Evolutionary conservation across 2,888 invertebrate species (phyloP), one percentile per base, ranked within the genome.

Genomic region (Drymonia ruficornis): DNA sequence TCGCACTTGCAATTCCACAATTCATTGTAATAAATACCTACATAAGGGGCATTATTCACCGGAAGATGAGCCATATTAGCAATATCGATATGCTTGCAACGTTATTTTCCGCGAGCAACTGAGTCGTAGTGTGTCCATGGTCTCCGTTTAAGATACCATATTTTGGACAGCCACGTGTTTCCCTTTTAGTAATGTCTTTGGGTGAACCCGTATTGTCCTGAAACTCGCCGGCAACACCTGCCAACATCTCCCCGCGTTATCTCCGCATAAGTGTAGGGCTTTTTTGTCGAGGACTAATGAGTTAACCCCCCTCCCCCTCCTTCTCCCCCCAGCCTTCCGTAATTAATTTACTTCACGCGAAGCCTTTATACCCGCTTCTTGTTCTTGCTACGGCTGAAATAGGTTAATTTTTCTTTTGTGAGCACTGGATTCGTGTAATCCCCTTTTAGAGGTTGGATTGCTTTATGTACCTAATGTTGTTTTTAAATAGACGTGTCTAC

Each of bases 221-320:
- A 16, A 19, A 43, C 12, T 19, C 19, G 12, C 43, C 19, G 13
- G 19, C 43, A 19, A 43, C 43, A 43, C 43, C 43, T 43, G 43
- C 18, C 9, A 43, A 19, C 42, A 11, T 34, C 48, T 55, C 52
- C 53, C 59, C 58, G 57, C 61, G 61, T 65, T 63, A 63, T 65
- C 62, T 34, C 34, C 43, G 49, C 46, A 40, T 51, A 43, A 43
- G 42, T 43, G 46, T 48, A 46, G 28, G 52, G 54, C 47, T 61
- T 64, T 65, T 65, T 67, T 65, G 60, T 52, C 46, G 29, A 40
- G 48, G 52, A 50, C 65, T 69, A 66, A 66, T 63, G 63, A 29
- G 28, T 3, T 15, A 46, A 12, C 28, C 46, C 45, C 28, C 18
- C 15, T 15, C 7, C 23, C n/a, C 28, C 23, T 5, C 2, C 29